Conservation (phyloP, 1,140 invertebrate species). For the Saccostrea glomerata region DNA sequence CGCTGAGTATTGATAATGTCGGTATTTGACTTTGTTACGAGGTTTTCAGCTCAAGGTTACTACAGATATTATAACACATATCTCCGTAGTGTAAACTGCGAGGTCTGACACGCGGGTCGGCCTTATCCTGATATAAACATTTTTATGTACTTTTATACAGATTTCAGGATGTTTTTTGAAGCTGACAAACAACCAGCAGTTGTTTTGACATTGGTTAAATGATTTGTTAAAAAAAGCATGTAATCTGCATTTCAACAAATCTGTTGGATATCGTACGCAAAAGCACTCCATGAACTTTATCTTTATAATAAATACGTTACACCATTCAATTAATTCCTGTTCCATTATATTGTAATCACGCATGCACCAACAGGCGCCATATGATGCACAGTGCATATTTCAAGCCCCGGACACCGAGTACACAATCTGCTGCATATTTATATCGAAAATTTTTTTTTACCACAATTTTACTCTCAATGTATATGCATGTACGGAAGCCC, state of each 20-base stretch:
- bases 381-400: background rate
- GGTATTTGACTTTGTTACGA: background rate
- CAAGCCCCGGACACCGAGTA: background rate
- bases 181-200: background rate
- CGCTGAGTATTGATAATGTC: conserved; percentile 7
- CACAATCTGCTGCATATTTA: background rate
- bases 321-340: background rate
- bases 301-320: background rate
- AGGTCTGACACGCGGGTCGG: conserved; percentile 19
- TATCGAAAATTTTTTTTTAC: background rate
- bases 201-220: background rate
- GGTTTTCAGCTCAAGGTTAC: conserved; percentile 27
- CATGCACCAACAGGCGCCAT: conserved; percentile 10
- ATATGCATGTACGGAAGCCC: background rate
- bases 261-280: background rate
- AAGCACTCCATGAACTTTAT: conserved; percentile 5
- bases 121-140: conserved; percentile 4
- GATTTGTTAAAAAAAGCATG: background rate
- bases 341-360: too few relatives aligned
- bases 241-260: background rate
- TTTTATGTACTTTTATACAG: conserved; percentile 24
- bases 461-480: background rate
- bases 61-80: background rate
- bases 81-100: background rate
- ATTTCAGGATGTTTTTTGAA: conserved; percentile 23